Conservation (phyloP, 2,113 vertebrate species). For the Dinomys branickii region DNA sequence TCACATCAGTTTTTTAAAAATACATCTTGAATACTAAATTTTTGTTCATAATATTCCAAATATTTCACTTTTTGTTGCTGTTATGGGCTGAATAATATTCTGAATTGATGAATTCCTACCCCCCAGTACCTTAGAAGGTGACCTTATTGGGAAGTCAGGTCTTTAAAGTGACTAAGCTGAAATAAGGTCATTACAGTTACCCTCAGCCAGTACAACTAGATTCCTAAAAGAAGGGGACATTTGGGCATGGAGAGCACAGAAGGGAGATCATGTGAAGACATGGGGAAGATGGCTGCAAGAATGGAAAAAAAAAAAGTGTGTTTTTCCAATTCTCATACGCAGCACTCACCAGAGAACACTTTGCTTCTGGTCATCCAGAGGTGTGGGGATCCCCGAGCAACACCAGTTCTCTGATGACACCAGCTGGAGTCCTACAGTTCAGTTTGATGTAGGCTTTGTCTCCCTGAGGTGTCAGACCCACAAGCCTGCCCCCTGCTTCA, state of each 20-base stretch:
- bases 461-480: not conserved
- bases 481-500: not conserved
- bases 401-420: not conserved
- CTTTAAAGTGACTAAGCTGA: not conserved
- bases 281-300: not conserved
- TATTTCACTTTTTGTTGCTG: not conserved
- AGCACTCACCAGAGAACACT: not conserved
- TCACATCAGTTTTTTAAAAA: not conserved
- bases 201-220: not conserved
- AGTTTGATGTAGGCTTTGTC: not conserved
- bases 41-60: not conserved
- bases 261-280: not conserved
- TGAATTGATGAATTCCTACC: not conserved
- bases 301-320: not conserved
- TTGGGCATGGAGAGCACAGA: not conserved
- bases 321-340: not conserved
- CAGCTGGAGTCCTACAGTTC: not conserved
- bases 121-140: not conserved
- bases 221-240: not conserved
- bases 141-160: not conserved
- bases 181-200: not conserved
- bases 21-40: slow-evolving; percentile 17
- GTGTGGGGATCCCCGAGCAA: not conserved
- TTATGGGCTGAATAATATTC: not conserved
- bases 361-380: not conserved